A percentile compares a stretch with the other conserved stretches of the same genome.
Conservation (phyloP, 2,888 invertebrate species). For the Scelioninae gen. 2 region DNA sequence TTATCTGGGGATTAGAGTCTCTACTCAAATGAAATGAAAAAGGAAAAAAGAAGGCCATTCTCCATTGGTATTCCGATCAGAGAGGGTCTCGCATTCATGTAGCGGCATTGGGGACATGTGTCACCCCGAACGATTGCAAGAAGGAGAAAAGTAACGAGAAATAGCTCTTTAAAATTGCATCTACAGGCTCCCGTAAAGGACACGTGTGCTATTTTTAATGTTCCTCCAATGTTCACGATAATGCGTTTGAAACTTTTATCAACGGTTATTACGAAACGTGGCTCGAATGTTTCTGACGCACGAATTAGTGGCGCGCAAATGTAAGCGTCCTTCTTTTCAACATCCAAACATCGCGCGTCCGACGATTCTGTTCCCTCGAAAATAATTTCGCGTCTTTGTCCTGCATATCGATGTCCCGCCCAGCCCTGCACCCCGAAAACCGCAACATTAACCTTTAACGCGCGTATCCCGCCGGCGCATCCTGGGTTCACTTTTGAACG, state of each 20-base stretch:
- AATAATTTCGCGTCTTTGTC: too few relatives aligned
- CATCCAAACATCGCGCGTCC: too few relatives aligned
- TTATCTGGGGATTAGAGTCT: conserved; percentile 36
- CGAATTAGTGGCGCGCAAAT: conserved; percentile 41
- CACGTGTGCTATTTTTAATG: conserved; percentile 75
- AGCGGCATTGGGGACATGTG: conserved; percentile 73
- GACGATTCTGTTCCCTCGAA: too few relatives aligned
- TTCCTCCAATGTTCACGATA: conserved; percentile 73
- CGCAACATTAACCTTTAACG: too few relatives aligned
- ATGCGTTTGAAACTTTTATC: conserved; percentile 75
- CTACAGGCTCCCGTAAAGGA: conserved; percentile 70
- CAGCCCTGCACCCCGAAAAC: too few relatives aligned
- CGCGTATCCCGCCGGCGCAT: too few relatives aligned
- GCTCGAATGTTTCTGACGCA: conserved; percentile 66
- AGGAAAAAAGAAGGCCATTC: conserved; percentile 28
- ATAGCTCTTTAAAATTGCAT: conserved; percentile 75
- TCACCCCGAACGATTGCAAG: conserved; percentile 70
- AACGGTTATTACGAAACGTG: conserved; percentile 73
- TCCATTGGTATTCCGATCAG: conserved; percentile 72
- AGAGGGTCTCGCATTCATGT: conserved; percentile 65
- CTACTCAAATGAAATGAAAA: conserved; percentile 37
- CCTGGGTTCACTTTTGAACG: too few relatives aligned
- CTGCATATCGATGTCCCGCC: too few relatives aligned
- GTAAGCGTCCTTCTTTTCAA: conserved; percentile 1
- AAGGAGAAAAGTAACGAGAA: conserved; percentile 65